phyloP scores from a whole-genome alignment of 2,797 vertebrate genomes.

The Botia almorhae region DNA sequence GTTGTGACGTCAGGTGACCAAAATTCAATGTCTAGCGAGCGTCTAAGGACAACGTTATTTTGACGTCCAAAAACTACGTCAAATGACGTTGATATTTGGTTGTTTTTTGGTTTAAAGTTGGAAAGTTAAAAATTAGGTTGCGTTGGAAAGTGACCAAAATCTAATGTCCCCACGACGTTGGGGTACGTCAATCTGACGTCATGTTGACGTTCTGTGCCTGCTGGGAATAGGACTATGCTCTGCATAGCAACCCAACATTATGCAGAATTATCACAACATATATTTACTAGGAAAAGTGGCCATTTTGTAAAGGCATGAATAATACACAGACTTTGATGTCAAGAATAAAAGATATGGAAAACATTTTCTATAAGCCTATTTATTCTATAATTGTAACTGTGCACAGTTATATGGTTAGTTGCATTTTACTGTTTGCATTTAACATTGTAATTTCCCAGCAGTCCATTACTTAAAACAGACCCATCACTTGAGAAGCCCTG shows the following conservation, averaged over 20 bases:
- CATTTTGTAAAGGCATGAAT: slow-evolving; percentile 3
- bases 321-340: neutral
- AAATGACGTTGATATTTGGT: no score
- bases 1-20: no score
- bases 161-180: no score
- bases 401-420: neutral
- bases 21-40: no score
- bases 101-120: no score
- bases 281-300: neutral
- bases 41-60: no score
- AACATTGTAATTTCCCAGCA: neutral
- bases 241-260: neutral
- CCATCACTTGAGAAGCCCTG: neutral
- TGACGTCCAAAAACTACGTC: no score
- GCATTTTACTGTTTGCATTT: neutral
- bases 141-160: no score
- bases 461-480: neutral
- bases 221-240: neutral
- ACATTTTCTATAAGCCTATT: neutral
- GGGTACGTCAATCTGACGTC: no score
- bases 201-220: no score
- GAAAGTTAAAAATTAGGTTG: no score
- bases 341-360: neutral
- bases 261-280: neutral
- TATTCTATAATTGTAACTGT: neutral